phyloP scores from a whole-genome alignment of 2,888 invertebrate species.

The Malthinus seriepunctatus region DNA sequence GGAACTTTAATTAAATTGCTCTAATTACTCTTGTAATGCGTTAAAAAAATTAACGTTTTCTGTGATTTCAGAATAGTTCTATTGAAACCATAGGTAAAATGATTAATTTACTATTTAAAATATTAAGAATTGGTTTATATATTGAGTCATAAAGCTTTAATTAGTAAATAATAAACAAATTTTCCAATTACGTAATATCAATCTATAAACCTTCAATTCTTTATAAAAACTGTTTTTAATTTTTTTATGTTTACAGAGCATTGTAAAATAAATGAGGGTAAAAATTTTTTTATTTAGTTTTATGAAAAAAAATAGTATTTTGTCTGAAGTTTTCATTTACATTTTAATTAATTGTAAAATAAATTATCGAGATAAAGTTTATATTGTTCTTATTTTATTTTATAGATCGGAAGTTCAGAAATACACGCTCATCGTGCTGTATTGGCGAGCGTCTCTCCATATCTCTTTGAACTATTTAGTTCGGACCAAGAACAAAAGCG shows the following conservation, averaged over 20 bases:
- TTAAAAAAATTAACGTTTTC: constrained; percentile 35
- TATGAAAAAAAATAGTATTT: constrained; percentile 32
- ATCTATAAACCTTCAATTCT: constrained; percentile 22
- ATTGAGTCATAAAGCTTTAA: background rate
- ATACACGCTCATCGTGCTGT: constrained; percentile 79
- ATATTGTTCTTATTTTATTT: constrained; percentile 34
- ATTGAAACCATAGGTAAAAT: constrained; percentile 34
- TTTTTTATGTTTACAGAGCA: constrained; percentile 54
- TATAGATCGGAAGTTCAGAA: constrained; percentile 69
- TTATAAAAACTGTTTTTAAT: constrained; percentile 50
- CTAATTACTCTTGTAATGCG: constrained; percentile 20
- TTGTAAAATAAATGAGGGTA: constrained; percentile 49
- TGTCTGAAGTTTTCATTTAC: constrained; percentile 10
- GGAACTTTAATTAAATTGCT: background rate
- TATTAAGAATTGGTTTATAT: constrained; percentile 18
- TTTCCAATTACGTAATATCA: background rate
- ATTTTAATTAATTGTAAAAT: background rate
- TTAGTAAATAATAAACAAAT: background rate
- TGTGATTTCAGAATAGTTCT: constrained; percentile 35
- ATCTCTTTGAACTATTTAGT: constrained; percentile 74
- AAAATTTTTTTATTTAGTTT: constrained; percentile 41
- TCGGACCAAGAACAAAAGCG: constrained; percentile 58
- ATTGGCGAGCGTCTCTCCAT: constrained; percentile 76
- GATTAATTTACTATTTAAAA: constrained; percentile 25
- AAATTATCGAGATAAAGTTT: background rate